Conservation (phyloP, 2,797 vertebrate genomes). For the Benthosema pterotum region DNA sequence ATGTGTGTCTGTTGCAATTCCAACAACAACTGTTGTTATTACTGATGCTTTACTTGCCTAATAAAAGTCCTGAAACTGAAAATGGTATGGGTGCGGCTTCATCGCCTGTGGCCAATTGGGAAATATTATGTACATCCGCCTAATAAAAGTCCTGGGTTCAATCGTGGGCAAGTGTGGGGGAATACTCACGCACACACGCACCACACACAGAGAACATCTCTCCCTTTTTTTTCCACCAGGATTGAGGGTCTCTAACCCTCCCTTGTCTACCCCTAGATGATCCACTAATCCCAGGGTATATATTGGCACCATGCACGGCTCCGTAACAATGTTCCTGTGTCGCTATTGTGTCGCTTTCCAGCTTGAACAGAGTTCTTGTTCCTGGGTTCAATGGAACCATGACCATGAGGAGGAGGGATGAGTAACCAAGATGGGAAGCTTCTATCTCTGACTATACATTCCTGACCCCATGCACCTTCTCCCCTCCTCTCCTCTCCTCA, state of each 20-base stretch:
- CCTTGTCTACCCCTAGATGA: constrained; percentile 14
- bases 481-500: constrained; percentile 6
- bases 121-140: too few relatives aligned
- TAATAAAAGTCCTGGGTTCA: too few relatives aligned
- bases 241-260: constrained; percentile 39
- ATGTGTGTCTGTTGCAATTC: too few relatives aligned
- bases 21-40: too few relatives aligned
- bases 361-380: constrained; percentile 19
- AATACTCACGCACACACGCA: constrained; percentile 14
- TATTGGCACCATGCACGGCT: constrained; percentile 26
- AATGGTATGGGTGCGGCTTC: too few relatives aligned
- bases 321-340: constrained; percentile 33
- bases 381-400: constrained; percentile 35
- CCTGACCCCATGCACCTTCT: constrained; percentile 27
- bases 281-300: constrained; percentile 12
- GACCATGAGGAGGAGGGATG: constrained; percentile 41
- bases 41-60: too few relatives aligned
- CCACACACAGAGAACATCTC: constrained; percentile 32
- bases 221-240: constrained; percentile 39
- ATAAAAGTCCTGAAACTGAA: too few relatives aligned
- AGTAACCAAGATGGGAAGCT: constrained; percentile 36
- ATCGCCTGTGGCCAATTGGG: too few relatives aligned
- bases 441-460: constrained; percentile 15
- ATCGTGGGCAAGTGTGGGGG: too few relatives aligned
- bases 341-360: constrained; percentile 28